Evolutionary conservation across 2,113 vertebrate species (phyloP).

Genomic region (Himantopus leucocephalus): DNA sequence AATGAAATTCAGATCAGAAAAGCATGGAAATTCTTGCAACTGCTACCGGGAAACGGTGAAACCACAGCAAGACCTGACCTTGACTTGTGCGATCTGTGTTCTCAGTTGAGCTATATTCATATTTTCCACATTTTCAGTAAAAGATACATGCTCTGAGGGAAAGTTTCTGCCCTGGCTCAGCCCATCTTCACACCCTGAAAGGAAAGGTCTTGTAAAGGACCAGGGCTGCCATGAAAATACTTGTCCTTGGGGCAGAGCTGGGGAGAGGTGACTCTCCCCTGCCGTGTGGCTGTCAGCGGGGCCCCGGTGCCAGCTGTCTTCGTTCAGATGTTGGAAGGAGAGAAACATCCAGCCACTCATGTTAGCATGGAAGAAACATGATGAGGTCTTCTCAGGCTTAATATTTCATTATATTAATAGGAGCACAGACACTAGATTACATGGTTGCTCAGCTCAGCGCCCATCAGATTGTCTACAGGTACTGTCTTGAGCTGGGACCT

Average conservation of each 20-base stretch:
- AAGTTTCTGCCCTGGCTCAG: neutral
- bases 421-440: neutral
- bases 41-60: constrained; percentile 21
- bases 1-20: constrained; percentile 45
- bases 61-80: constrained; percentile 26
- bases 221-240: neutral
- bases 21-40: constrained; percentile 55
- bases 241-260: neutral
- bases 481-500: neutral
- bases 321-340: neutral
- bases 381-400: neutral
- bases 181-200: neutral
- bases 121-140: constrained; percentile 26
- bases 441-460: neutral
- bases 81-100: constrained; percentile 14
- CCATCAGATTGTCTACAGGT: fast-evolving
- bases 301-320: neutral
- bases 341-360: fast-evolving
- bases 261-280: fast-evolving
- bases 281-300: too few species aligned
- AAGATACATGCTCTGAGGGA: neutral
- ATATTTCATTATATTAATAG: neutral
- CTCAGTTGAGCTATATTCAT: constrained; percentile 23
- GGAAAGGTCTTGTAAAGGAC: neutral
- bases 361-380: neutral